A percentile compares a stretch with the other conserved stretches of the same genome.
Conservation (phyloP, 1,140 invertebrate species). For the Tenebrio molitor region DNA sequence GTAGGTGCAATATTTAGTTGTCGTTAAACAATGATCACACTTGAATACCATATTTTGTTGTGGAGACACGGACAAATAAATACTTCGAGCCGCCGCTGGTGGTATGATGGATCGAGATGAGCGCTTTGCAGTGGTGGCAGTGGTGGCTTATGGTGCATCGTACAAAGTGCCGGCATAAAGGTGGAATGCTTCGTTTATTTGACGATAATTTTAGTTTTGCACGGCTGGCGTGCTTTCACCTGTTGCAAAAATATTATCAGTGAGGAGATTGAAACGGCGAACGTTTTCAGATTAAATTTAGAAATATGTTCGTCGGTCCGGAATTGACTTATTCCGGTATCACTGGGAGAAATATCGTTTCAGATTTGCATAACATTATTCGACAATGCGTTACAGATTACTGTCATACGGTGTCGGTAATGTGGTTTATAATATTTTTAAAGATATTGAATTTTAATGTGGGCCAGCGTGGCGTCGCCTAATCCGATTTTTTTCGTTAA, state of each 20-base stretch:
- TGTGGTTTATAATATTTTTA: slow-evolving; percentile 39
- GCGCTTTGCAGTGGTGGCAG: slow-evolving; percentile 5
- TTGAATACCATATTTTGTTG: too few species aligned
- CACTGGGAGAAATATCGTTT: slow-evolving; percentile 25
- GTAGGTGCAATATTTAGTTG: too few species aligned
- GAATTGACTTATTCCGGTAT: slow-evolving; percentile 21
- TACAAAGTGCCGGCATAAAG: slow-evolving; percentile 43
- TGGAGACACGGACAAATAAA: too few species aligned
- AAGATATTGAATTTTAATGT: slow-evolving; percentile 44
- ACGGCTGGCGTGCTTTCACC: slow-evolving; percentile 33
- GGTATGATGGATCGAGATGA: neutral
- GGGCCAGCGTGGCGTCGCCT: slow-evolving; percentile 30
- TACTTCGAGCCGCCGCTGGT: neutral
- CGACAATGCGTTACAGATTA: slow-evolving; percentile 46
- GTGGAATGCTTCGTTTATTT: slow-evolving; percentile 35
- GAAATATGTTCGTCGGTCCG: slow-evolving; percentile 21
- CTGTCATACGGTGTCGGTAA: slow-evolving; percentile 39
- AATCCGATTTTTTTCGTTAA: slow-evolving; percentile 46
- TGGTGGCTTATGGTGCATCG: slow-evolving; percentile 18
- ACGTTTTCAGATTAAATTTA: slow-evolving; percentile 41
- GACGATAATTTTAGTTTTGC: slow-evolving; percentile 46
- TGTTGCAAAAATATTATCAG: slow-evolving; percentile 45
- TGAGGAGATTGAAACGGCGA: slow-evolving; percentile 33
- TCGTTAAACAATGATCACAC: too few species aligned
- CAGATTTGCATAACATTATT: slow-evolving; percentile 43